Conservation (phyloP, 1,140 invertebrate species). For the Diorhabda sublineata region DNA sequence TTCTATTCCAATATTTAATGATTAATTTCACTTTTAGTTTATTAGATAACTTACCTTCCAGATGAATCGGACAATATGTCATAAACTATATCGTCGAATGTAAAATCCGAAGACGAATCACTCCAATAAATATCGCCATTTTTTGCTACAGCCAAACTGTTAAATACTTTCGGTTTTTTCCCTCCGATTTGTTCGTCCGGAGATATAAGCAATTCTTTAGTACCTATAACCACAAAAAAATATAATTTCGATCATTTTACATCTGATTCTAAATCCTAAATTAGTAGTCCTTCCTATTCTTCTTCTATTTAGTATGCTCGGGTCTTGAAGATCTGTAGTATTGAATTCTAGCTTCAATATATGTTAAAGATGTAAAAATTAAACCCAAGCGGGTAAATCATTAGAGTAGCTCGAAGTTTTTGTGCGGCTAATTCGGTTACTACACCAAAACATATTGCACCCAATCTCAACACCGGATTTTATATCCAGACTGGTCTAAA, state of each 20-base stretch:
- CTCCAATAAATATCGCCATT: conserved; percentile 79
- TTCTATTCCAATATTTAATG: too few species aligned
- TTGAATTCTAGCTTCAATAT: background rate
- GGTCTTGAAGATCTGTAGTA: background rate
- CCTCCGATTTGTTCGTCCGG: conserved; percentile 58
- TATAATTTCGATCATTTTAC: too few species aligned
- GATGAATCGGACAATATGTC: conserved; percentile 59
- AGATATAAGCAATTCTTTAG: conserved; percentile 54
- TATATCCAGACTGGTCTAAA: too few species aligned
- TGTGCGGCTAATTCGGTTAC: too few species aligned
- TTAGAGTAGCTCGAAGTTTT: background rate
- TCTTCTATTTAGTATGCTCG: background rate
- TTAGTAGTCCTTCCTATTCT: background rate
- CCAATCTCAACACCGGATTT: too few species aligned
- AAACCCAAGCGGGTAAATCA: background rate
- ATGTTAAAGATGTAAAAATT: background rate
- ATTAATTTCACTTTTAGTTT: too few species aligned
- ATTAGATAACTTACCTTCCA: conserved; percentile 59
- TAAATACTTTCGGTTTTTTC: conserved; percentile 55
- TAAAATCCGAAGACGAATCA: conserved; percentile 63
- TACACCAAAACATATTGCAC: too few species aligned
- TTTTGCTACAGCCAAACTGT: conserved; percentile 60
- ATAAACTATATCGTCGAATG: conserved; percentile 59
- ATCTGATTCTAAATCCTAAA: too few species aligned
- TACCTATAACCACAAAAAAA: conserved; percentile 40